phyloP scores from a whole-genome alignment of 2,888 invertebrate species.

The Beris morrisii region DNA sequence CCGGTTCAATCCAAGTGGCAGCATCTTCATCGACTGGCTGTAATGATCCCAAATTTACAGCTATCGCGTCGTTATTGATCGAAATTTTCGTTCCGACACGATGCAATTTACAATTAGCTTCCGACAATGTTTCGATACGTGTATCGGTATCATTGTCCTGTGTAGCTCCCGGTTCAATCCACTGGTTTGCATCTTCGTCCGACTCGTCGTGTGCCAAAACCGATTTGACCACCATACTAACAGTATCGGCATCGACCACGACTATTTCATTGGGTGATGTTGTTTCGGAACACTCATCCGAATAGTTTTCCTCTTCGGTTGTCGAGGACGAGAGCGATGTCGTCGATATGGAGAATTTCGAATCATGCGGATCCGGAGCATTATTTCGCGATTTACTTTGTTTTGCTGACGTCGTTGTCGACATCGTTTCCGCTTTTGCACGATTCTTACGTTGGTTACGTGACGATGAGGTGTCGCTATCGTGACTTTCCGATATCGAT shows the following conservation, averaged over 20 bases:
- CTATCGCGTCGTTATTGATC: not conserved
- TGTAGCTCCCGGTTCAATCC: constrained; percentile 42
- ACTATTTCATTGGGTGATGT: constrained; percentile 45
- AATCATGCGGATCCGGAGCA: not conserved
- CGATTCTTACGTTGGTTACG: constrained; percentile 20
- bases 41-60: constrained; percentile 7
- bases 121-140: constrained; percentile 12
- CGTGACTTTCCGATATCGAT: constrained; percentile 62
- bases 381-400: not conserved
- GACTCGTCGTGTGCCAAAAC: constrained; percentile 51
- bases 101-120: constrained; percentile 24
- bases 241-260: constrained; percentile 60
- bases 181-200: constrained; percentile 36
- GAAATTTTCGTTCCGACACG: constrained; percentile 16
- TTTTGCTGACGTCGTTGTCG: constrained; percentile 20
- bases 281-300: constrained; percentile 43
- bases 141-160: not conserved
- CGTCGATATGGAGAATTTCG: constrained; percentile 18
- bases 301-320: constrained; percentile 34
- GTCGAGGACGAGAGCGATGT: constrained; percentile 26
- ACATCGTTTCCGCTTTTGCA: constrained; percentile 52
- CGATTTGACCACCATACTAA: constrained; percentile 62
- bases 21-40: constrained; percentile 39
- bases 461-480: constrained; percentile 41
- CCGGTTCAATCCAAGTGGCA: constrained; percentile 52